Evolutionary conservation across 2,888 invertebrate genomes (phyloP).

Genomic region (Cordilura impudica): DNA sequence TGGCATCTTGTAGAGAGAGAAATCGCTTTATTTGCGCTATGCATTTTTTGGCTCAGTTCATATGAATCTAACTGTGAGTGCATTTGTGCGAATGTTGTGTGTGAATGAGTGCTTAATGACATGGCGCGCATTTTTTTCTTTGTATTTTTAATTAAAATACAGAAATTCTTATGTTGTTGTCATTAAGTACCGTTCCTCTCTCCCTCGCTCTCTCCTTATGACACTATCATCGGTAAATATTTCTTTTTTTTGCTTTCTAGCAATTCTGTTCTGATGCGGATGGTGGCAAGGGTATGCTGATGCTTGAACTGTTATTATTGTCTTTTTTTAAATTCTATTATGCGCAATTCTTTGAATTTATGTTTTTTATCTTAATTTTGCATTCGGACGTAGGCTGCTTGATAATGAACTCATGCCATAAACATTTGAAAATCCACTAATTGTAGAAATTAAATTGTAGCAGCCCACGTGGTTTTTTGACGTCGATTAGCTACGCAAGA

Average conservation of each 20-base stretch:
- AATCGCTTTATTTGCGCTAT: slow-evolving; percentile 25
- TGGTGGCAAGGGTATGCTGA: background rate
- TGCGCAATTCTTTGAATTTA: slow-evolving; percentile 29
- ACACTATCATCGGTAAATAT: background rate
- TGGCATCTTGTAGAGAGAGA: slow-evolving; percentile 17
- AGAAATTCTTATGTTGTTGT: slow-evolving; percentile 70
- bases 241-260: slow-evolving; percentile 12
- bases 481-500: too few species aligned
- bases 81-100: slow-evolving; percentile 3
- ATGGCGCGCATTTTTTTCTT: slow-evolving; percentile 57
- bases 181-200: slow-evolving; percentile 59
- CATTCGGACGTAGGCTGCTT: slow-evolving; percentile 18
- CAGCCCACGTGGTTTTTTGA: too few species aligned
- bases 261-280: background rate
- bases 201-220: background rate
- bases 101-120: slow-evolving; percentile 33
- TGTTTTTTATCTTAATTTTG: slow-evolving; percentile 24
- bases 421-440: too few species aligned
- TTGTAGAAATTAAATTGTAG: too few species aligned
- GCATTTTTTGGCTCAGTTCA: background rate
- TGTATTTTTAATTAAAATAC: slow-evolving; percentile 73
- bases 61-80: background rate
- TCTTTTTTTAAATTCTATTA: slow-evolving; percentile 59
- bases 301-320: background rate
- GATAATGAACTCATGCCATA: too few species aligned